Evolutionary conservation across 1,140 invertebrate genomes (phyloP).

Genomic region (Sycophaga agraensis): DNA sequence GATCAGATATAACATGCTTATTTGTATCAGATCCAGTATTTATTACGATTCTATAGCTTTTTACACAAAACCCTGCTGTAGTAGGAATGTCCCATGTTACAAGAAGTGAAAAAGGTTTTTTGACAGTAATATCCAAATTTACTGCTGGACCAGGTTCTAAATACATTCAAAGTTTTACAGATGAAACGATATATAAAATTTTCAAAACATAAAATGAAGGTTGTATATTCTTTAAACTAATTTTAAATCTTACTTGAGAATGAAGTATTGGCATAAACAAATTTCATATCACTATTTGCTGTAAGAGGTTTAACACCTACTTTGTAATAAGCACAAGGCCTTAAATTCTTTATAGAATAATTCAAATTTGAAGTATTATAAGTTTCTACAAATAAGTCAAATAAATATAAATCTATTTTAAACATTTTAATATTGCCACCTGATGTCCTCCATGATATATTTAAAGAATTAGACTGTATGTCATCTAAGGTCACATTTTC

Average conservation of each 20-base stretch:
- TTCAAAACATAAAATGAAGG: no score
- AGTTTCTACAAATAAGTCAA: neutral
- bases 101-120: constrained; percentile 23
- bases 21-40: neutral
- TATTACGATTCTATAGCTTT: constrained; percentile 37
- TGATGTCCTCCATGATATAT: constrained; percentile 31
- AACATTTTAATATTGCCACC: neutral
- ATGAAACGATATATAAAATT: neutral
- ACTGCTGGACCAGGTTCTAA: neutral
- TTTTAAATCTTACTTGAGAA: neutral
- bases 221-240: no score
- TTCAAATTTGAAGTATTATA: neutral
- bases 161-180: neutral
- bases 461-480: neutral
- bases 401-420: constrained; percentile 1
- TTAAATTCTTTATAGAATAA: constrained; percentile 26
- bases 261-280: neutral
- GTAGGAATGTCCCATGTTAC: constrained; percentile 33
- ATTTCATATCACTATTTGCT: neutral
- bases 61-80: constrained; percentile 33
- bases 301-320: constrained; percentile 28
- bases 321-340: constrained; percentile 32
- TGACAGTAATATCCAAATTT: neutral
- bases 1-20: neutral
- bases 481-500: constrained; percentile 1